phyloP scores from a whole-genome alignment of 1,140 invertebrate species.

The Drosophila nikananu region DNA sequence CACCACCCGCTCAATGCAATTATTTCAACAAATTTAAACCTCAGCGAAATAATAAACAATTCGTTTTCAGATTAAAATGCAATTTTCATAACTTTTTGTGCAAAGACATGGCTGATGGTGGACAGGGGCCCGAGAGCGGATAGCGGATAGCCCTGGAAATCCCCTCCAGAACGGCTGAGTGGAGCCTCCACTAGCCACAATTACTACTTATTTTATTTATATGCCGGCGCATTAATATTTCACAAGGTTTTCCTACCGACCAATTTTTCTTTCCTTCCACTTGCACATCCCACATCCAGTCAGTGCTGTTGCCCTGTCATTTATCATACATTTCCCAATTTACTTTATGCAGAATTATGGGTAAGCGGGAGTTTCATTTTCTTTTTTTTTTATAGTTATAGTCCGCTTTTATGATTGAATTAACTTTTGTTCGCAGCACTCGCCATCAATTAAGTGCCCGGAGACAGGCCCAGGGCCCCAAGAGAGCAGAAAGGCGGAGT shows the following conservation, averaged over 20 bases:
- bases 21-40: conserved; percentile 84
- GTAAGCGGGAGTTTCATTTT: conserved; percentile 19
- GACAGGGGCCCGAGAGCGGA: not conserved
- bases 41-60: conserved; percentile 84
- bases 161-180: conserved; percentile 22
- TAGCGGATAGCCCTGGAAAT: conserved; percentile 10
- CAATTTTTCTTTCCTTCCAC: conserved; percentile 55
- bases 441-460: conserved; percentile 48
- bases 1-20: conserved; percentile 65
- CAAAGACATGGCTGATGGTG: conserved; percentile 56
- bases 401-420: conserved; percentile 71
- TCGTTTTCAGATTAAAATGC: conserved; percentile 84
- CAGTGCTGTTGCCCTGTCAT: conserved; percentile 44
- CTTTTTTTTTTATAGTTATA: conserved; percentile 49
- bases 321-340: conserved; percentile 70
- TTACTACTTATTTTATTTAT: conserved; percentile 84
- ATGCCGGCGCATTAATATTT: conserved; percentile 81
- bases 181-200: conserved; percentile 57
- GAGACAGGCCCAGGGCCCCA: not conserved
- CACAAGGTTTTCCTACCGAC: conserved; percentile 63
- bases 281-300: conserved; percentile 10
- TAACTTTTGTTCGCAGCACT: conserved; percentile 60
- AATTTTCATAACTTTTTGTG: conserved; percentile 83
- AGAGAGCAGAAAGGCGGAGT: not conserved
- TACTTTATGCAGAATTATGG: conserved; percentile 55